Evolutionary conservation across 1,140 invertebrate genomes (phyloP).

Genomic region (Marisa cornuarietis): DNA sequence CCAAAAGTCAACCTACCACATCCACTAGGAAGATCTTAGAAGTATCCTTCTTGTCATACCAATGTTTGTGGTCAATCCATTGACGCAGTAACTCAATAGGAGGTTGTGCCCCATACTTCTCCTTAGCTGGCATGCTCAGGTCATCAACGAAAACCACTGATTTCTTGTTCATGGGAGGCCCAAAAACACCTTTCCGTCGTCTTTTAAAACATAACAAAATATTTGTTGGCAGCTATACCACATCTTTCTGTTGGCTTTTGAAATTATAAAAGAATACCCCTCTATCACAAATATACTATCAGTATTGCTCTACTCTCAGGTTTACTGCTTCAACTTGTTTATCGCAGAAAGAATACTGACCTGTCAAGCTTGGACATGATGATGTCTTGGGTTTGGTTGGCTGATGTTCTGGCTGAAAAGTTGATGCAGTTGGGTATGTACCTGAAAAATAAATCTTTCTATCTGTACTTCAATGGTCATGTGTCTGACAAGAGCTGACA

Average conservation of each 20-base stretch:
- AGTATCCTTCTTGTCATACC: conserved; percentile 67
- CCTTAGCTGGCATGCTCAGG: conserved; percentile 68
- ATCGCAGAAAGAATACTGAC: conserved; percentile 51
- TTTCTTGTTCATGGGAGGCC: conserved; percentile 67
- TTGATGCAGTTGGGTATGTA: conserved; percentile 73
- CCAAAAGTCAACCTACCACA: conserved; percentile 70
- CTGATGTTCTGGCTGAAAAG: conserved; percentile 67
- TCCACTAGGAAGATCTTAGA: conserved; percentile 64
- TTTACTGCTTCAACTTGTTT: background rate
- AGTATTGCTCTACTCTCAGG: background rate
- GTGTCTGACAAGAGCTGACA: background rate
- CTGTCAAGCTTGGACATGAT: conserved; percentile 94
- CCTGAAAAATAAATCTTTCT: conserved; percentile 40
- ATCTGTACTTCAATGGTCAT: no score
- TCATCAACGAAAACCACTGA: conserved; percentile 68
- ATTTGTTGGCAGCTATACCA: no score
- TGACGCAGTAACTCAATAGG: conserved; percentile 67
- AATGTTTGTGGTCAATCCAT: conserved; percentile 67
- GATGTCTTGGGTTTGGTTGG: conserved; percentile 71
- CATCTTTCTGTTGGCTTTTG: no score
- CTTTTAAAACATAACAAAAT: conserved; percentile 56
- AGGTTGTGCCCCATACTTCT: conserved; percentile 67
- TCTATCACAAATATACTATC: background rate
- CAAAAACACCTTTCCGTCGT: conserved; percentile 66
- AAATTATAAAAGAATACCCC: no score